A percentile compares a stretch with the other conserved stretches of the same genome.
phyloP scores from a whole-genome alignment of 1,140 invertebrate genomes.

The Apis dorsata region DNA sequence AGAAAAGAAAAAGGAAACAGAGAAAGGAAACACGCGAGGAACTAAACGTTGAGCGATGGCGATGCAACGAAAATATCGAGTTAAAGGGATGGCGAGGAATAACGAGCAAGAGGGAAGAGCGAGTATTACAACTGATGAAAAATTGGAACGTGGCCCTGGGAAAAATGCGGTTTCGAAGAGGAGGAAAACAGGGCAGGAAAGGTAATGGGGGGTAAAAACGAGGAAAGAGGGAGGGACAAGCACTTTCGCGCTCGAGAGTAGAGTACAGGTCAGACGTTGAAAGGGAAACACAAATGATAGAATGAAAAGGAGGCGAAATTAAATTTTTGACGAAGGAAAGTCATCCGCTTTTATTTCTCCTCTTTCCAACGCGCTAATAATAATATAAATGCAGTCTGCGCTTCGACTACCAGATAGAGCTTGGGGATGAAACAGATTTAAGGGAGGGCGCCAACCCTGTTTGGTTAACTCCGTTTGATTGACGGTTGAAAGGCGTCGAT shows the following conservation, averaged over 20 bases:
- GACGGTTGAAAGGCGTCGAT: slow-evolving; percentile 13
- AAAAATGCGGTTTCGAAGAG: neutral
- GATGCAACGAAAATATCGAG: neutral
- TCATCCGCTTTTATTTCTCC: too few relatives aligned
- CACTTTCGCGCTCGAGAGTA: slow-evolving; percentile 22
- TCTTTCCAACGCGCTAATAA: neutral
- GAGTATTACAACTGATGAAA: neutral
- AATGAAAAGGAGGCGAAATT: slow-evolving; percentile 11
- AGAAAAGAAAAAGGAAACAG: neutral
- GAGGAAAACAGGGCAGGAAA: neutral
- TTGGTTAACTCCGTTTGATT: neutral
- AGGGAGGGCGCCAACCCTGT: neutral
- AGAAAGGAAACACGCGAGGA: neutral
- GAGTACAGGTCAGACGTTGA: slow-evolving; percentile 20
- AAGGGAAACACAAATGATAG: slow-evolving; percentile 34
- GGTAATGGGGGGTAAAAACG: slow-evolving; percentile 1
- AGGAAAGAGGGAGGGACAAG: slow-evolving; percentile 3
- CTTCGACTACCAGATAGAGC: neutral
- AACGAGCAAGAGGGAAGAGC: neutral
- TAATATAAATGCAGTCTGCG: neutral
- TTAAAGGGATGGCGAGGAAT: neutral
- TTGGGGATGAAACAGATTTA: neutral
- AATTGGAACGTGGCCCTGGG: neutral
- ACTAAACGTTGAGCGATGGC: neutral
- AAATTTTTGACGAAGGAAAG: slow-evolving; percentile 20